phyloP scores from a whole-genome alignment of 1,140 invertebrate species.

The Asobara japonica region DNA sequence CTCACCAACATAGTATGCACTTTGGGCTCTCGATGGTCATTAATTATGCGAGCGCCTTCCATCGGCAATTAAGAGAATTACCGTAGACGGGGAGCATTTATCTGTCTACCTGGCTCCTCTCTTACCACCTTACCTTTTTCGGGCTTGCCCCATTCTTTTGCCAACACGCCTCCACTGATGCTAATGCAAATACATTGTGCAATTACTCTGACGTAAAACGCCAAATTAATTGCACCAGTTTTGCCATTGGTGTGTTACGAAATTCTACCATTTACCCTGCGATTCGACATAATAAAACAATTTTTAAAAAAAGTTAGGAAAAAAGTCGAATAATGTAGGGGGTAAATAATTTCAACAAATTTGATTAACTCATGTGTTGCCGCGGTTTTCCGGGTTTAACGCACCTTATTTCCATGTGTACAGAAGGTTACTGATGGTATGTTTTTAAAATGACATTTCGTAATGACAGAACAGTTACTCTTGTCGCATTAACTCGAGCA shows the following conservation, averaged over 20 bases:
- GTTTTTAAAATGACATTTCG: not conserved
- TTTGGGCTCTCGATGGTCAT: conserved; percentile 41
- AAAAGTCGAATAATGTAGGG: not conserved
- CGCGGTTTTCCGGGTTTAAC: conserved; percentile 33
- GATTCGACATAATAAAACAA: too few species aligned
- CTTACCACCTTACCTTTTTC: not conserved
- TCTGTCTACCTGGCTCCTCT: conserved; percentile 11
- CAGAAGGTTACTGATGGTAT: conserved; percentile 16
- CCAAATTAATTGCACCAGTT: not conserved
- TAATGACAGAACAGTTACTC: not conserved
- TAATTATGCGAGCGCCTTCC: conserved; percentile 47
- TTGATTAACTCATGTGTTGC: conserved; percentile 2
- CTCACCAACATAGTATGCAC: not conserved
- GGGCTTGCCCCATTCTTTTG: not conserved
- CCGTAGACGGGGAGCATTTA: not conserved
- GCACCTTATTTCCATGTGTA: conserved; percentile 2
- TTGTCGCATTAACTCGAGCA: conserved; percentile 40
- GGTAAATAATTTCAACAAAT: conserved; percentile 13
- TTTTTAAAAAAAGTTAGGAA: not conserved
- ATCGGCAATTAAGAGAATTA: conserved; percentile 56
- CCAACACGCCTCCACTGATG: not conserved
- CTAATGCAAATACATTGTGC: not conserved
- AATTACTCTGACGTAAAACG: not conserved
- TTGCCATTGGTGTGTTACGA: not conserved
- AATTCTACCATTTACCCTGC: not conserved